Evolutionary conservation across 2,888 invertebrate species (phyloP), one percentile per base, ranked within the genome.

Genomic region (Stenodera caucasica): DNA sequence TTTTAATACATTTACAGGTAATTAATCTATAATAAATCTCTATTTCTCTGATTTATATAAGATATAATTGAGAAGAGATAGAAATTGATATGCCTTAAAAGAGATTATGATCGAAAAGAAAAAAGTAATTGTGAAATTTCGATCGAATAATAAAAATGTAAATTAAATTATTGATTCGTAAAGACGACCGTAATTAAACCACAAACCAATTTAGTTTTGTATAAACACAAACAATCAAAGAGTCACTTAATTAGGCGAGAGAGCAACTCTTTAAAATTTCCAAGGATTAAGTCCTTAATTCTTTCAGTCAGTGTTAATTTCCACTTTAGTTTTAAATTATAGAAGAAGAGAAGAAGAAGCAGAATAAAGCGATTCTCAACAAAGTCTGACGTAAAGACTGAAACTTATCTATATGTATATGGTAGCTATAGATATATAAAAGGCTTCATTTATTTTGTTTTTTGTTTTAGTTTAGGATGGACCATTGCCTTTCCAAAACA

Each of bases 401-500:
- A 21, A 56, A 29, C 8, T 14, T 12, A 26, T 26, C 26, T 26
- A 26, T 26, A 26, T 26, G 5, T 26, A 26, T 52, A 30, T 32
- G 14, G 30, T n/a, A 15, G 11, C 33, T 45, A 26, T 26, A 26
- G 26, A 40, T 35, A 57, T 54, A 59, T 58, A 33, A 18, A 45
- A 26, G 30, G 26, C n/a, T 57, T 57, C 49, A 52, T 3, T 56
- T 52, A 55, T 49, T 58, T 55, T 55, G 14, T 14, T 23, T 18
- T 63, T 50, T 55, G 26, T 51, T 55, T 18, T 64, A 58, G 65
- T 65, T 45, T 60, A 58, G 65, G 65, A 65, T 64, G 76, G 77
- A 75, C 77, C 78, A 79, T 80, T 80, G 79, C 73, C 76, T 78
- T 78, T 79, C 79, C 80, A 76, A 78, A 78, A 81, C 81, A 80